Evolutionary conservation across 2,113 vertebrate genomes (phyloP).

Genomic region (Apus apus): DNA sequence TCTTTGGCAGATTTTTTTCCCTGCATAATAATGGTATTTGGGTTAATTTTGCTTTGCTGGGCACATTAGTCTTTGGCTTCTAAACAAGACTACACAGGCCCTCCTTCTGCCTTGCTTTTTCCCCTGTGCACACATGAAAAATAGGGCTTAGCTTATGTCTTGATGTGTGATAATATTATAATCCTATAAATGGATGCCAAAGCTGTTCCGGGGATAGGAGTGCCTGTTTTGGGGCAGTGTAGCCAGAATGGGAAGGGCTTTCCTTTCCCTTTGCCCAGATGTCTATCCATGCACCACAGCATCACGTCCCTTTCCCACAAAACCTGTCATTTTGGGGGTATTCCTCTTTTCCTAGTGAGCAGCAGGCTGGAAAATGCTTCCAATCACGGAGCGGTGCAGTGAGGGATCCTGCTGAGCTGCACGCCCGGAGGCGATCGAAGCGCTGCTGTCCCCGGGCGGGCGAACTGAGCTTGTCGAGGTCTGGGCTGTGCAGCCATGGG

Average conservation of each 20-base stretch:
- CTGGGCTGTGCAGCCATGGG: fast-evolving
- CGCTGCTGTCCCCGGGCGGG: not conserved
- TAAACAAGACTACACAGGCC: not conserved
- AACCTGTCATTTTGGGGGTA: not conserved
- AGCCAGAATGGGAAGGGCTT: fast-evolving
- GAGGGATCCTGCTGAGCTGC: not conserved
- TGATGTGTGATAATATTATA: not conserved
- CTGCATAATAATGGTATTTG: constrained; percentile 73
- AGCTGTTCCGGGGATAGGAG: not conserved
- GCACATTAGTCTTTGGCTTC: constrained; percentile 52
- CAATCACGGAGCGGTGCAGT: fast-evolving
- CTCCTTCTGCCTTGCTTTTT: not conserved
- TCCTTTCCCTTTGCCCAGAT: not conserved
- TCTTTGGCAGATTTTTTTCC: constrained; percentile 63
- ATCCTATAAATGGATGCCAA: not conserved
- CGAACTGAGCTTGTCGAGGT: not conserved
- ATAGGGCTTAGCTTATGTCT: not conserved
- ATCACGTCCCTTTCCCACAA: not conserved
- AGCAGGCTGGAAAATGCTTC: not conserved
- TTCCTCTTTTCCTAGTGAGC: not conserved
- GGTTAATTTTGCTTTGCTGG: constrained; percentile 67
- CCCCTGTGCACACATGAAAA: not conserved
- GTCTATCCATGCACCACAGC: not conserved
- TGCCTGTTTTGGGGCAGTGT: not conserved
- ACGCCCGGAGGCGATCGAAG: not conserved